Base-by-base conservation (phyloP, 1,140 invertebrate genomes). In the Magallana angulata region DNA sequence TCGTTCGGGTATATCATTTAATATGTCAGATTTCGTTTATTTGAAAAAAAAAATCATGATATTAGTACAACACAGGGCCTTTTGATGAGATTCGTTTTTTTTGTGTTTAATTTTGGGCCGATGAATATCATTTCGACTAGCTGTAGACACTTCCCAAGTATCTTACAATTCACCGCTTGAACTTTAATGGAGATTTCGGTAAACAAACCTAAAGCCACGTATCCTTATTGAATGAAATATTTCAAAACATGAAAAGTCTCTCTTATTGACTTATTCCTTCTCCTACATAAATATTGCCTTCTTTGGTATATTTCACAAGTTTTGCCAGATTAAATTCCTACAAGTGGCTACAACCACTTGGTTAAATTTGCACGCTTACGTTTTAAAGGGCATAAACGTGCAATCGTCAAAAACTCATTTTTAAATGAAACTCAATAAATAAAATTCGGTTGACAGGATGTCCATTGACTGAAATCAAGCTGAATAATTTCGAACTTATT, bases 241-340 rank as follows among this genome's bases (percentile, higher is more conserved):
- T 76, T 76, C 36, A 18, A 76, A 12, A 30, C 68, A 76, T 76
- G 24, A 76, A 76, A 76, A 76, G 68, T 30, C 24, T 12, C 24
- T 0, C 60, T 36, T 76, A 76, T 76, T 36, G 68, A 76, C 68
- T 76, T 14, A 11, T 76, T 76, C 68, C 24, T 76, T 36, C 36
- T 12, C 68, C 24, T 76, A 76, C 24, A 76, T 76, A 24, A n/a
- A 68, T 30, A 76, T 11, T 76, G 68, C 36, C 18, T 8, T 12
- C 68, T 24, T 76, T 24, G 11, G 8, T n/a, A n/a, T n/a, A 11
- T 76, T 36, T 30, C 18, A 24, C 8, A 8, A 76, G 12, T n/a
- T 71, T 76, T 36, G 36, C 24, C 24, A 76, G 68, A 76, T 76
- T 76, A 76, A 76, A 76, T 76, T 36, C 24, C 68, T 48, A 18